Evolutionary conservation across 2,113 vertebrate genomes (phyloP).

Genomic region (Serilophus lunatus): DNA sequence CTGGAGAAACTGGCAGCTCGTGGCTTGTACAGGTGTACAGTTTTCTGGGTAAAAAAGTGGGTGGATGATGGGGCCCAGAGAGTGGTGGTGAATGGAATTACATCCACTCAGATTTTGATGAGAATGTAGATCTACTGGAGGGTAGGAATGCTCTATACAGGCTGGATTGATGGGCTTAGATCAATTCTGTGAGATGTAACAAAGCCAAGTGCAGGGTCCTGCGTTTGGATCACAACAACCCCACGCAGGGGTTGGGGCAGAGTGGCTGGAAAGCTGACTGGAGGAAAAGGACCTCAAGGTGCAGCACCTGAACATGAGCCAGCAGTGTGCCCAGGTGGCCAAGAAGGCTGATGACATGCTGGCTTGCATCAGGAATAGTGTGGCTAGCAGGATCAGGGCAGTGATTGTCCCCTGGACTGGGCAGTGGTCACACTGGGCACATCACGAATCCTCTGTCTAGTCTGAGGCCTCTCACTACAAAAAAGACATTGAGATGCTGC

Average conservation of each 20-base stretch:
- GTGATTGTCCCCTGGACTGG: neutral
- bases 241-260: neutral
- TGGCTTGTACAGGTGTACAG: accelerated
- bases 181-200: too few species aligned
- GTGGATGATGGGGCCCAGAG: neutral
- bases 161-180: neutral
- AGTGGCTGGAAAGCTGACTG: neutral
- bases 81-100: neutral
- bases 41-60: neutral
- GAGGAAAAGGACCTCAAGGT: neutral
- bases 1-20: neutral
- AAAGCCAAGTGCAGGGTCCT: neutral
- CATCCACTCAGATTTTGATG: neutral
- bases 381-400: neutral
- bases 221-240: neutral
- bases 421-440: neutral
- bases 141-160: neutral
- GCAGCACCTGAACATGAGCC: neutral
- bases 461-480: neutral
- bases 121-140: neutral
- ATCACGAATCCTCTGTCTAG: neutral
- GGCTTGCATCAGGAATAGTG: neutral
- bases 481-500: neutral
- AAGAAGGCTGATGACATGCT: neutral
- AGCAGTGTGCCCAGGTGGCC: neutral